These are phyloP conservation scores for Quadroppia sp. DNA, from an alignment of 2,888 invertebrate species.

Conservation along the genomic window DNA sequence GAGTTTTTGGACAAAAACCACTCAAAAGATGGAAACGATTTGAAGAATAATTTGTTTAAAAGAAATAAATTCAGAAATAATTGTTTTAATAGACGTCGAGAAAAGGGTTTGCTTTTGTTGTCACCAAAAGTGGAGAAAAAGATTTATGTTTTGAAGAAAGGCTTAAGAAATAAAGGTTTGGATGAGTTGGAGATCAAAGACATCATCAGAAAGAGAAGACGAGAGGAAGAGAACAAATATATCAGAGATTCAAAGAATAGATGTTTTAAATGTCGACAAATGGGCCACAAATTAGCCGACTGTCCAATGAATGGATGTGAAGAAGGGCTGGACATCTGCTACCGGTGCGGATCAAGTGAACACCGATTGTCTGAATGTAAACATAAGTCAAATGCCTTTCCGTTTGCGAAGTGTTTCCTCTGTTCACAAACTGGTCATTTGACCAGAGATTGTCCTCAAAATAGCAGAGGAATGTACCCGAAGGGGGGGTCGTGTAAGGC, in stretches of 20 bases:
- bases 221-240: constrained; percentile 45
- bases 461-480: constrained; percentile 79
- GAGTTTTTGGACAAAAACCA: neutral
- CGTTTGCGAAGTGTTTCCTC: constrained; percentile 81
- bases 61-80: constrained; percentile 36
- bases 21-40: constrained; percentile 11
- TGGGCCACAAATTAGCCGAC: constrained; percentile 73
- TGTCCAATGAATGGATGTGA: constrained; percentile 63
- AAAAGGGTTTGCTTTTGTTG: constrained; percentile 44
- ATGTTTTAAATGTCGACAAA: constrained; percentile 74
- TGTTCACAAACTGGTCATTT: constrained; percentile 83
- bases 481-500: constrained; percentile 70
- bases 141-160: constrained; percentile 45
- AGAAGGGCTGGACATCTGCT: constrained; percentile 45
- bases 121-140: constrained; percentile 46
- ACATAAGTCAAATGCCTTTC: constrained; percentile 59
- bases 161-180: constrained; percentile 43
- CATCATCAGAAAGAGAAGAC: constrained; percentile 45
- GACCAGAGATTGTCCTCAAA: constrained; percentile 79
- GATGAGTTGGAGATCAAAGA: constrained; percentile 44
- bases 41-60: constrained; percentile 27
- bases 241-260: constrained; percentile 36
- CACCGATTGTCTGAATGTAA: constrained; percentile 49
- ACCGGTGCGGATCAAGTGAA: constrained; percentile 49
- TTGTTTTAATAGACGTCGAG: constrained; percentile 40